Base-by-base conservation (phyloP, 2,113 vertebrate genomes). In the Pluvialis apricaria region DNA sequence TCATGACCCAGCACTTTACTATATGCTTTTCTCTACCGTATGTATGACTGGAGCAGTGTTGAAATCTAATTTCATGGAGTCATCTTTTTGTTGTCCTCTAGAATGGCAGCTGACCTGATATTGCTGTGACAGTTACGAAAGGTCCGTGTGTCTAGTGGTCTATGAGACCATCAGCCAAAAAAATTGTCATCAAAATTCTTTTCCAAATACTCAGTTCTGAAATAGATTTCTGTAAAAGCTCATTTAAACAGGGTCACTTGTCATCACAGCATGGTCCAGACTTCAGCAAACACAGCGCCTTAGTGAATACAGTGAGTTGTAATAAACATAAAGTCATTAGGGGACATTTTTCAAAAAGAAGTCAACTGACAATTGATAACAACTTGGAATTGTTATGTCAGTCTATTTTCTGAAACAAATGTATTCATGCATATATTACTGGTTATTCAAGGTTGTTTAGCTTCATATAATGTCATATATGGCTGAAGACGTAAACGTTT, bases 61-160 rank as follows among this genome's bases (percentile, higher is more conserved):
- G 82, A 97, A 97, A 95, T 92, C 51, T 76, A 82, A 96, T 97
- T 97, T 97, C 49, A 76, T 3, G 2, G 49, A 78, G n/a, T 52
- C 57, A 92, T 88, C 44, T 88, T 83, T 69, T 79, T n/a, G 15
- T 14, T 81, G 55, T 94, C 40, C 64, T 88, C 77, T 83, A 58
- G 92, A 81, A 82, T 78, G 75, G 83, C 77, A 95, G 76, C 25
- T 60, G 90, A 86, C 54, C 40, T 57, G 32, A 82, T 88, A 88
- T 81, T 87, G 62, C 47, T 55, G 45, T 82, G 93, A 38, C 72
- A 86, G 55, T 73, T 85, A 83, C 70, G 62, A 85, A 90, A 92
- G 62, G 44, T 86, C 55, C 10, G 20, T 90, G 40, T 32, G 44
- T 81, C 44, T 83, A 58, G 64, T 42, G 24, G 73, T 90, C 49